phyloP scores from a whole-genome alignment of 2,113 vertebrate genomes.

The Egretta garzetta region DNA sequence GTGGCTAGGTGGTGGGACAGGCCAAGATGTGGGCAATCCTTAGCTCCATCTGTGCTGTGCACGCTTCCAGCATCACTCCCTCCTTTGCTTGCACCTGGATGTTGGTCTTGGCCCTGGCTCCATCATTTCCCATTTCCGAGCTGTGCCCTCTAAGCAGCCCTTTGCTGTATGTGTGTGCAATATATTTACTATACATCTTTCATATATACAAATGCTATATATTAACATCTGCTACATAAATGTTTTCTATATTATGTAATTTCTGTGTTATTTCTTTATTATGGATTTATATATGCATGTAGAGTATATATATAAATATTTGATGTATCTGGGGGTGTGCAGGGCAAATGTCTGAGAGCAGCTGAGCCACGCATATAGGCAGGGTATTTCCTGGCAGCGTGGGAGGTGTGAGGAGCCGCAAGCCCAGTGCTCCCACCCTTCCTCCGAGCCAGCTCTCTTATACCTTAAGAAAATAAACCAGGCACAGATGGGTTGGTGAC shows the following conservation, averaged over 20 bases:
- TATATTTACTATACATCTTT: neutral
- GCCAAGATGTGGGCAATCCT: neutral
- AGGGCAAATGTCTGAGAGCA: constrained; percentile 3
- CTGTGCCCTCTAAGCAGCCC: neutral
- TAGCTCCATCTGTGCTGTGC: neutral
- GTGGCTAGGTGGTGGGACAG: fast-evolving
- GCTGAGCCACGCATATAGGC: neutral
- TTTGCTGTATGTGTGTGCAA: neutral
- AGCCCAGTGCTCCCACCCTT: neutral
- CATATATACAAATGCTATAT: neutral
- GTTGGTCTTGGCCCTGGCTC: neutral
- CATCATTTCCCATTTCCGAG: neutral
- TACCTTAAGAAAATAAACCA: neutral
- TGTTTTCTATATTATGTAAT: neutral
- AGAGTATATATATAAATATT: neutral
- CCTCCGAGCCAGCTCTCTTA: neutral
- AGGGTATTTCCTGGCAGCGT: neutral
- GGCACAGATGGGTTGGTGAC: neutral
- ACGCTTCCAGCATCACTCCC: neutral
- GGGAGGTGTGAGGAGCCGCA: constrained; percentile 15
- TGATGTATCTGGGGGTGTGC: neutral
- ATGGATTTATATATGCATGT: neutral
- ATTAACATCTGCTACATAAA: neutral
- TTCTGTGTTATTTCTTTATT: neutral
- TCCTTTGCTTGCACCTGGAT: neutral